phyloP scores from a whole-genome alignment of 2,113 vertebrate species.

The Delphinus delphis region DNA sequence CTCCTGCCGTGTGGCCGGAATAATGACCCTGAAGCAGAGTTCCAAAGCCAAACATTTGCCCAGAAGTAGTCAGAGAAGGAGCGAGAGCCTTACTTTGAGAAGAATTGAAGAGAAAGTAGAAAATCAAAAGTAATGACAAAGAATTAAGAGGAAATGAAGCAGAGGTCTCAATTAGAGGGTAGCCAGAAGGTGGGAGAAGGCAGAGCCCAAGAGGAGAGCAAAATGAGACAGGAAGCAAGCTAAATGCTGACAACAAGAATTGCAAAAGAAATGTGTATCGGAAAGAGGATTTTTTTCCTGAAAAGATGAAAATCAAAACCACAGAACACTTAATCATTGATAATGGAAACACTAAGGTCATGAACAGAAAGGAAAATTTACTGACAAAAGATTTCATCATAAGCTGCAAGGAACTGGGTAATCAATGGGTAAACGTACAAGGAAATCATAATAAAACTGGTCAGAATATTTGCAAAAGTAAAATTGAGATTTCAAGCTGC shows the following conservation, averaged over 20 bases:
- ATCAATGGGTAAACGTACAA: not conserved
- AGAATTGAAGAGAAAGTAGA: not conserved
- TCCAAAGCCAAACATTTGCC: not conserved
- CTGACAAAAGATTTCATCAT: not conserved
- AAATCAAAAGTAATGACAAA: not conserved
- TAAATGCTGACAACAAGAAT: rapidly evolving
- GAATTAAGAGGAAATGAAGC: not conserved
- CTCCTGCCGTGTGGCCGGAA: not conserved
- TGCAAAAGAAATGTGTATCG: not conserved
- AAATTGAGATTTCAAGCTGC: not conserved
- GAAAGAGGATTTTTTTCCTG: not conserved
- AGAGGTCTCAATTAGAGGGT: not conserved
- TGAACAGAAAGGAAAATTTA: conserved; percentile 12
- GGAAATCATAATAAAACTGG: not conserved
- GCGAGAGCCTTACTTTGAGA: not conserved
- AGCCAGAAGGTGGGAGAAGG: not conserved
- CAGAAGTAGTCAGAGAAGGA: not conserved
- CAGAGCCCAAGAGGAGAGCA: not conserved
- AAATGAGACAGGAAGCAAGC: not conserved
- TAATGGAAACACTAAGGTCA: not conserved
- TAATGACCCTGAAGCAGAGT: not conserved
- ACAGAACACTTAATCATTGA: not conserved
- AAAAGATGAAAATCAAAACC: not conserved
- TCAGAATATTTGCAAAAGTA: not conserved
- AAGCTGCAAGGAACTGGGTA: not conserved